phyloP scores from a whole-genome alignment of 2,888 invertebrate genomes.

The Stratiomys singularior region DNA sequence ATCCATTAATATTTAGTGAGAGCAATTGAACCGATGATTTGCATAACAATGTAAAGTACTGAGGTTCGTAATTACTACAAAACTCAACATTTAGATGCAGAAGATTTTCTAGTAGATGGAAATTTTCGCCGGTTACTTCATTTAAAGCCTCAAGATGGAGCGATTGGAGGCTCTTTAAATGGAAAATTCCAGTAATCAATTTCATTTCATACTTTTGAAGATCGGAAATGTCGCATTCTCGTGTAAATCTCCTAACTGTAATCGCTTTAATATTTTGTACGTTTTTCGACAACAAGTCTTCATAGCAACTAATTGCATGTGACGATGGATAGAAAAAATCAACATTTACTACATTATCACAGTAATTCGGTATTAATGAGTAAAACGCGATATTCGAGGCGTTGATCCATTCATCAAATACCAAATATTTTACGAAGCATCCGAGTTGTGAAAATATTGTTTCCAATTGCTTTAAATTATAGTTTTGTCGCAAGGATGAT shows the following conservation, averaged over 20 bases:
- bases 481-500: background rate
- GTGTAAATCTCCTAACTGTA: background rate
- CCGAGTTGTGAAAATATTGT: background rate
- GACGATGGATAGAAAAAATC: background rate
- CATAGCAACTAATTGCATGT: background rate
- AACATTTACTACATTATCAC: background rate
- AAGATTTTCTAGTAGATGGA: background rate
- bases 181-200: background rate
- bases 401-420: background rate
- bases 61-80: background rate
- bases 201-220: background rate
- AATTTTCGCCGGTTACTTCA: background rate
- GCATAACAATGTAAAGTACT: background rate
- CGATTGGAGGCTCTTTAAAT: background rate
- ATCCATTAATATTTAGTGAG: background rate
- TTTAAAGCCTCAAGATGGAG: background rate
- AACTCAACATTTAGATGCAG: background rate
- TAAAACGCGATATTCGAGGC: background rate
- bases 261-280: background rate
- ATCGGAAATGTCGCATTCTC: background rate
- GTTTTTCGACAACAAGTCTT: too few relatives aligned
- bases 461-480: background rate
- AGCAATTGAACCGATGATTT: background rate
- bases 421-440: background rate
- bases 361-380: background rate